Evolutionary conservation across 2,113 vertebrate genomes (phyloP), one percentile per base, ranked within the genome.

Genomic region (Hepsetus odoe): DNA sequence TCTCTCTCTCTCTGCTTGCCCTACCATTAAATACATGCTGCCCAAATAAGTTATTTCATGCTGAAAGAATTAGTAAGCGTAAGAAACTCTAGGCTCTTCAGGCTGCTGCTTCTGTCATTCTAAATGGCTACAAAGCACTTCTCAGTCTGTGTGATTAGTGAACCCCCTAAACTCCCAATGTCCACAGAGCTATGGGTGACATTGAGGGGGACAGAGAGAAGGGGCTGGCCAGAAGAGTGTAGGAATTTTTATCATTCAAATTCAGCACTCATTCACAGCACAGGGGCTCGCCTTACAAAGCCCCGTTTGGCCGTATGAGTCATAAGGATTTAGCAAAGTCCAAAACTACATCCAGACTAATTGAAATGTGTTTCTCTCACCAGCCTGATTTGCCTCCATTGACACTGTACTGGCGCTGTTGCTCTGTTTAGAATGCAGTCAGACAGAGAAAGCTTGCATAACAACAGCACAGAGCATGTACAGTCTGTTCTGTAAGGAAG

Each of bases 361-460:
- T 83, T 86, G 81, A 84, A 82, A 88, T 74, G 65, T 76, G 87
- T 82, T 85, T 78, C 81, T 83, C 81, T 85, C 84, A 85, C 70
- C 80, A 80, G 70, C 69, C 56, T 80, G 24, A 80, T 83, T 77
- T 83, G 77, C 35, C 44, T 64, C 33, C 9, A 64, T 33, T 75
- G 13, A 40, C 30, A 59, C 30, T 64, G 44, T 20, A 18, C 42
- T 59, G 13, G 12, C 35, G 72, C 61, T 70, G 40, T 8, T 30
- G 42, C 12, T 46, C n/a, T 80, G 46, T 18, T 53, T 69, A 51
- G 28, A 58, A 28, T 61, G 65, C 53, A 44, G 33, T 8, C 38
- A 44, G 69, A 51, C 2, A 11, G 11, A 26, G n/a, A 58, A 24
- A 0, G 16, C 44, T 74, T 74, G 44, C 55, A 69, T 80, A 74